These are phyloP conservation scores for Pangasius krempfi DNA, from an alignment of 2,797 vertebrate species.

Conservation along the genomic window DNA sequence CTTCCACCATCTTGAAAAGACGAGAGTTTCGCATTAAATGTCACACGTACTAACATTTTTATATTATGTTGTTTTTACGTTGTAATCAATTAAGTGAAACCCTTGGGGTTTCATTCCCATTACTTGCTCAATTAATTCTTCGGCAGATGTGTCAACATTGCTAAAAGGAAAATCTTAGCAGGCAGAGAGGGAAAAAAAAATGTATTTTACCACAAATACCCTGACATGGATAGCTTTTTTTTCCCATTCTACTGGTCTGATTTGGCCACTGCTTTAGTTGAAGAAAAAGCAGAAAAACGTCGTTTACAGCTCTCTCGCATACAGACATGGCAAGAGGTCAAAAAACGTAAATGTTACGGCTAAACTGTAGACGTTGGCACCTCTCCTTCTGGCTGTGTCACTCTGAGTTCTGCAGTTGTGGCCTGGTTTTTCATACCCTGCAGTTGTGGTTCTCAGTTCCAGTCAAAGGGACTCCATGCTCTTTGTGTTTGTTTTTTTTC, in stretches of 20 bases:
- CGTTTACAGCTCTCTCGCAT: neutral
- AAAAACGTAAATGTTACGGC: neutral
- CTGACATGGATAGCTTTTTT: neutral
- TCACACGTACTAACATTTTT: neutral
- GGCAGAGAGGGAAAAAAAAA: neutral
- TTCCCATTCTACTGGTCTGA: neutral
- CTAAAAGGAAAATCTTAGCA: neutral
- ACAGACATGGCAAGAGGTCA: neutral
- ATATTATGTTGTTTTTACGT: neutral
- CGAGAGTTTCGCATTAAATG: constrained; percentile 24
- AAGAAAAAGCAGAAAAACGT: neutral
- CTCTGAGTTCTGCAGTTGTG: neutral
- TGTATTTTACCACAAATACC: neutral
- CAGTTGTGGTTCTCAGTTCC: neutral
- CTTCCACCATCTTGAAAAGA: constrained; percentile 64
- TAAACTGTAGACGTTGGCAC: neutral
- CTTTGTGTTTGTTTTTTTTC: neutral
- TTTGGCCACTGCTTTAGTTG: neutral
- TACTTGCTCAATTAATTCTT: neutral
- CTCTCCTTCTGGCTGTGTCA: neutral
- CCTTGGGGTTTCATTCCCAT: neutral
- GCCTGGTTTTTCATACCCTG: neutral
- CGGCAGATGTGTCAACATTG: neutral
- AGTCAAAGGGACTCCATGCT: neutral
- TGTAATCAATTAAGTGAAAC: neutral